These are phyloP conservation scores for Graptemys geographica DNA, from an alignment of 2,797 vertebrate species.

Conservation along the genomic window DNA sequence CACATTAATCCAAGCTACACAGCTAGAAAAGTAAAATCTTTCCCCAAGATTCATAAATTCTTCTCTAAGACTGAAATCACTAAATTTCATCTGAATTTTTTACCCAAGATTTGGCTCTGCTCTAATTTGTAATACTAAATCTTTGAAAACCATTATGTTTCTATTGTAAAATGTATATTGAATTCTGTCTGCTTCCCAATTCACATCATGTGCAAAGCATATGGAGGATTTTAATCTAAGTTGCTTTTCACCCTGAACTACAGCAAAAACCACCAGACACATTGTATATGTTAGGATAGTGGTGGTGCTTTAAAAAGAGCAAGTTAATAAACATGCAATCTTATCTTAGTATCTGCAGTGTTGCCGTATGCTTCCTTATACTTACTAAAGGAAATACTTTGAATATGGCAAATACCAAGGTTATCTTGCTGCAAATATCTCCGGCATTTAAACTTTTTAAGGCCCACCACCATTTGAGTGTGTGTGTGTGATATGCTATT, in stretches of 20 bases:
- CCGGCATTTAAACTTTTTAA: constrained; percentile 32
- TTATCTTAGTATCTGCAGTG: not conserved
- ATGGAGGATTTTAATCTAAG: not conserved
- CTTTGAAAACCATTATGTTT: not conserved
- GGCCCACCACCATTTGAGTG: not conserved
- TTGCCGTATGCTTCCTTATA: not conserved
- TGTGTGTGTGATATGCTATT: not conserved
- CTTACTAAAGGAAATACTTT: not conserved
- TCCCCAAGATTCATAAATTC: not conserved
- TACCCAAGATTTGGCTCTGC: not conserved
- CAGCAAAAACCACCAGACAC: not conserved
- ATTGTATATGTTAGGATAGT: not conserved
- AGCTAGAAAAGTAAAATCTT: not conserved
- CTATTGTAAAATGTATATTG: not conserved
- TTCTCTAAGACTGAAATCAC: not conserved
- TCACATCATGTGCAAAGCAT: not conserved
- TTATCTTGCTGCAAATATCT: constrained; percentile 28
- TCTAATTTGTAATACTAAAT: not conserved
- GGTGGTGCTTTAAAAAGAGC: not conserved
- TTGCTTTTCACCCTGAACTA: not conserved
- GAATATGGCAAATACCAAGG: constrained; percentile 1
- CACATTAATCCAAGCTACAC: not conserved
- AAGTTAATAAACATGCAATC: not conserved
- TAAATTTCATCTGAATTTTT: not conserved
- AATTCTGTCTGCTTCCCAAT: not conserved